These are phyloP conservation scores for Bubo scandiacus DNA, from an alignment of 2,113 vertebrate species.

Conservation along the genomic window DNA sequence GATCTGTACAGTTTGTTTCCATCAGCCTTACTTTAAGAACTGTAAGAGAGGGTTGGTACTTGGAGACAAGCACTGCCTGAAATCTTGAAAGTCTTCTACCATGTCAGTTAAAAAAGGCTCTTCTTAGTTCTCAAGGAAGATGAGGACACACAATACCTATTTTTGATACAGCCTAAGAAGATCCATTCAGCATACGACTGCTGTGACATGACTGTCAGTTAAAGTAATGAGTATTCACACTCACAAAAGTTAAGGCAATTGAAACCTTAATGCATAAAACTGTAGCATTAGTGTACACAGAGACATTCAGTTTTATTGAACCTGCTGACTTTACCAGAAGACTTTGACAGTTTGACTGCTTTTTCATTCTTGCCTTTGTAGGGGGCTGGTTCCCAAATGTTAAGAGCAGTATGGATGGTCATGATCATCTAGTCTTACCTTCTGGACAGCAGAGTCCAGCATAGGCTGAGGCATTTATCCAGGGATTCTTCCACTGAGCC, in stretches of 20 bases:
- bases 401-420: neutral
- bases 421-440: neutral
- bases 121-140: neutral
- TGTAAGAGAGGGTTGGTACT: neutral
- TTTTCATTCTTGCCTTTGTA: neutral
- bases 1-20: neutral
- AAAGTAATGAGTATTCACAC: neutral
- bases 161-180: neutral
- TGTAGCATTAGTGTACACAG: neutral
- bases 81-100: neutral
- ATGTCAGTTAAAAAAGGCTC: neutral
- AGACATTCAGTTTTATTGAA: neutral
- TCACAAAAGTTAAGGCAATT: neutral
- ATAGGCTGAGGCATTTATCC: neutral
- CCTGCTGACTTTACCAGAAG: neutral
- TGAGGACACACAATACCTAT: neutral
- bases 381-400: neutral
- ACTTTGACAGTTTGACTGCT: neutral
- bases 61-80: neutral
- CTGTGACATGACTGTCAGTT: neutral
- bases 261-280: neutral
- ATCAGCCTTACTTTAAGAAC: neutral
- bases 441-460: neutral
- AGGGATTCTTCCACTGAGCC: neutral
- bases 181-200: neutral